Base-by-base conservation (phyloP, 2,888 invertebrate genomes). In the Chouioia cunea region DNA sequence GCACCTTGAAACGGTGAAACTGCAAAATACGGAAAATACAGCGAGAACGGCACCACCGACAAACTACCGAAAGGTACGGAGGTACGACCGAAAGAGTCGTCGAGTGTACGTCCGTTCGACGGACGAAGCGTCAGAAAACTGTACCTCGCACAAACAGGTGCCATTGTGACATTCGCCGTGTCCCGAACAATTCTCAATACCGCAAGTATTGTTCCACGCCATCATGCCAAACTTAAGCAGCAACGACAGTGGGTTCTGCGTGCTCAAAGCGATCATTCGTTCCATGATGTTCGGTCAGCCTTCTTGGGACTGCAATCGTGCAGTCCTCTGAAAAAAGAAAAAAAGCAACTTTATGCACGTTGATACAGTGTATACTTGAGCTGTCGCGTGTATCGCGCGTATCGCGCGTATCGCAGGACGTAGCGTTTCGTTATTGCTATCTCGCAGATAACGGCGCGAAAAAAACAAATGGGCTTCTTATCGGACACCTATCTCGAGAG, bases 131-230 rank as follows among this genome's bases (percentile, higher is more conserved):
- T 10, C 36, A 36, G 12, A 36, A 36, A 36, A 16, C n/a, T 47
- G 90, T 79, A 96, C 96, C 89, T 96, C 95, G 86, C 96, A 96
- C 77, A 95, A 89, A 84, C 96, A 96, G 65, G 95, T 95, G 76
- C 96, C 96, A 85, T 96, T 95, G 83, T 93, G 90, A 86, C 96
- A 96, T 87, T 96, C 96, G 20, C 96, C 96, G 74, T 94, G 92
- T 74, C 95, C 95, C 81, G 94, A 95, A 87, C 96, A 96, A 86
- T 91, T 93, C 79, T 90, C 90, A 70, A 88, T 89, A 83, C 93
- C 93, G 79, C 89, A 90, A 54, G 89, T 82, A 72, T 81, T 80
- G 71, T 82, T 81, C 84, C 85, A 85, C 52, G 83, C 80, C 85
- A 84, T 84, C 80, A 85, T 85, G 44, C 85, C 82, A 75, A 85